Evolutionary conservation across 2,888 invertebrate genomes (phyloP).

Genomic region (Alentia gelatinosa): DNA sequence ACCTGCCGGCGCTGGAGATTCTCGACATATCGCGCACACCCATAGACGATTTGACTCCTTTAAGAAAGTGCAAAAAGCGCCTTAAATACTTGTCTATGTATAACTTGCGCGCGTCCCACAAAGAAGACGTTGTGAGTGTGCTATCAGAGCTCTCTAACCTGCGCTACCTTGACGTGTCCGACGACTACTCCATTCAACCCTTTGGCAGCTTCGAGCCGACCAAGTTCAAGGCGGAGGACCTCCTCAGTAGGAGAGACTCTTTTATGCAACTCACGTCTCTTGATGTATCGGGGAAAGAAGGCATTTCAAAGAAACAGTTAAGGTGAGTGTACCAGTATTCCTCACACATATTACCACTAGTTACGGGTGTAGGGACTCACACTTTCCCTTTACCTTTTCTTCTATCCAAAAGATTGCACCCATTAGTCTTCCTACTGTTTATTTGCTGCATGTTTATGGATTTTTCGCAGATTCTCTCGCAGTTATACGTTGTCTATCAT

Average conservation of each 20-base stretch:
- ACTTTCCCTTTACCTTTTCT: too few relatives aligned
- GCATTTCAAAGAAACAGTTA: conserved; percentile 81
- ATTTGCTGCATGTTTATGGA: too few relatives aligned
- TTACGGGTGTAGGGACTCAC: too few relatives aligned
- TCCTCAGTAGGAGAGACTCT: conserved; percentile 71
- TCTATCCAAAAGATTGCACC: too few relatives aligned
- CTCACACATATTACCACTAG: too few relatives aligned
- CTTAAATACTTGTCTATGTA: conserved; percentile 85
- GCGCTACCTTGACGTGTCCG: conserved; percentile 84
- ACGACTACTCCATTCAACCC: conserved; percentile 80
- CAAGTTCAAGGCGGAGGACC: conserved; percentile 71
- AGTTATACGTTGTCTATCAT: too few relatives aligned
- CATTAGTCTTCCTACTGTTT: too few relatives aligned
- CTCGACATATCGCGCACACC: conserved; percentile 86
- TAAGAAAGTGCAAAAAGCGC: conserved; percentile 83
- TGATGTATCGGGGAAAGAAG: conserved; percentile 85
- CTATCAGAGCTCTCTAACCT: conserved; percentile 83
- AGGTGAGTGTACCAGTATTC: too few relatives aligned
- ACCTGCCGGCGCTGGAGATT: conserved; percentile 85
- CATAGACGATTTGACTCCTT: conserved; percentile 85
- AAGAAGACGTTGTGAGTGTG: conserved; percentile 81
- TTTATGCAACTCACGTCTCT: conserved; percentile 84
- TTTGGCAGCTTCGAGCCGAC: conserved; percentile 80
- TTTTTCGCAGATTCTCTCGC: too few relatives aligned
- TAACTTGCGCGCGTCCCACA: conserved; percentile 81